Evolutionary conservation across 2,888 invertebrate species (phyloP).

Genomic region (Pterostichus madidus): DNA sequence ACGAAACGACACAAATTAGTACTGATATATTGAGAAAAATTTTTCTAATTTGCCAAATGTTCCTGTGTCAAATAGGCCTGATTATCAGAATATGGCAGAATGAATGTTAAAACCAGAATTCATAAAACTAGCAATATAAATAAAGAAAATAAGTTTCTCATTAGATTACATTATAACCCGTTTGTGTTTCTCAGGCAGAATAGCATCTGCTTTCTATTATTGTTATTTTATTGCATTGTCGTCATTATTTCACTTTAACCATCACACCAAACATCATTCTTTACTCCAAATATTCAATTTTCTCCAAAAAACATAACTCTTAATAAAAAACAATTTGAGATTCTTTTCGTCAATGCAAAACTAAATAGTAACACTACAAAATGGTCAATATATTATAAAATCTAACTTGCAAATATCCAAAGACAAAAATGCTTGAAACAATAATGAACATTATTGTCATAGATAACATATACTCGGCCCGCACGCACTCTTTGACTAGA

Average conservation of each 20-base stretch:
- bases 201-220: slow-evolving; percentile 55
- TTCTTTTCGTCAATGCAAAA: slow-evolving; percentile 53
- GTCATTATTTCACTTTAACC: slow-evolving; percentile 52
- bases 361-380: slow-evolving; percentile 55
- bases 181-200: slow-evolving; percentile 53
- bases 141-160: slow-evolving; percentile 38
- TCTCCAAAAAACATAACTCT: slow-evolving; percentile 2
- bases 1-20: slow-evolving; percentile 17
- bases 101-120: slow-evolving; percentile 25
- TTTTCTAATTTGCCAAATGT: slow-evolving; percentile 15
- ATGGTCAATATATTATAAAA: slow-evolving; percentile 65
- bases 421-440: slow-evolving; percentile 59
- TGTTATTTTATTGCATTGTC: slow-evolving; percentile 65
- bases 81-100: slow-evolving; percentile 40
- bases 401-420: slow-evolving; percentile 64
- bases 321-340: slow-evolving; percentile 42
- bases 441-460: slow-evolving; percentile 65
- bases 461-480: slow-evolving; percentile 55
- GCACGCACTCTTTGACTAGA: slow-evolving; percentile 62
- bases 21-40: not conserved
- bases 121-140: slow-evolving; percentile 41
- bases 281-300: slow-evolving; percentile 35
- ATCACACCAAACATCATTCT: slow-evolving; percentile 48
- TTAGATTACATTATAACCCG: slow-evolving; percentile 57
- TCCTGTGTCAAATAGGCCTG: slow-evolving; percentile 30